A percentile compares a stretch with the other conserved stretches of the same genome.
These are phyloP conservation scores for Drosophila obscura DNA, from an alignment of 1,140 invertebrate genomes.

Conservation along the genomic window DNA sequence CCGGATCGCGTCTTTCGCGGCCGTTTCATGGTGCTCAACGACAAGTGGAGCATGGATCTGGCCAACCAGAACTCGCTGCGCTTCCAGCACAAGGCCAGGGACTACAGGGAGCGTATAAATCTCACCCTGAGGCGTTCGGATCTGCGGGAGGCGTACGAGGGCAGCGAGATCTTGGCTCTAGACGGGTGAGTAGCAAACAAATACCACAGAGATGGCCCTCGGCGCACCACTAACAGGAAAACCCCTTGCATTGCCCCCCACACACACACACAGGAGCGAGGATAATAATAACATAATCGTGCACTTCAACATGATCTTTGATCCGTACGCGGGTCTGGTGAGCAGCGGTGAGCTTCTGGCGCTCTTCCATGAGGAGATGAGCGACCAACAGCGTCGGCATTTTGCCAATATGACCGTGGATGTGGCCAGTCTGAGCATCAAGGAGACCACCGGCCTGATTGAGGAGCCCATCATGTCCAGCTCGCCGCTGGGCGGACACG, in stretches of 20 bases:
- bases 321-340: slow-evolving; percentile 85
- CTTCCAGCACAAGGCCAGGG: slow-evolving; percentile 88
- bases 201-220: too few species aligned
- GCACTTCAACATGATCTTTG: slow-evolving; percentile 89
- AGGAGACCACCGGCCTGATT: slow-evolving; percentile 84
- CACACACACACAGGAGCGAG: slow-evolving; percentile 84
- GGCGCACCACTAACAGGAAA: background rate
- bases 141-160: slow-evolving; percentile 84
- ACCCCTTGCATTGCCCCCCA: background rate
- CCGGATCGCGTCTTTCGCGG: slow-evolving; percentile 92
- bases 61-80: slow-evolving; percentile 87
- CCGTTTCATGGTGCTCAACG: slow-evolving; percentile 89
- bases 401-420: slow-evolving; percentile 88
- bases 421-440: slow-evolving; percentile 87
- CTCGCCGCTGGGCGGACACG: slow-evolving; percentile 71
- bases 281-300: slow-evolving; percentile 88
- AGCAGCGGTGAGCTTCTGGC: slow-evolving; percentile 78
- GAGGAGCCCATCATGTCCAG: slow-evolving; percentile 81
- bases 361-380: slow-evolving; percentile 78
- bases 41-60: slow-evolving; percentile 87
- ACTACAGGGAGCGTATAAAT: slow-evolving; percentile 90
- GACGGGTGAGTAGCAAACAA: slow-evolving; percentile 87
- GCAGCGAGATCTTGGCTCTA: slow-evolving; percentile 84
- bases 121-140: slow-evolving; percentile 89
- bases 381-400: slow-evolving; percentile 84